These are phyloP conservation scores for Micronisus gabar DNA, from an alignment of 2,113 vertebrate genomes.

Conservation along the genomic window DNA sequence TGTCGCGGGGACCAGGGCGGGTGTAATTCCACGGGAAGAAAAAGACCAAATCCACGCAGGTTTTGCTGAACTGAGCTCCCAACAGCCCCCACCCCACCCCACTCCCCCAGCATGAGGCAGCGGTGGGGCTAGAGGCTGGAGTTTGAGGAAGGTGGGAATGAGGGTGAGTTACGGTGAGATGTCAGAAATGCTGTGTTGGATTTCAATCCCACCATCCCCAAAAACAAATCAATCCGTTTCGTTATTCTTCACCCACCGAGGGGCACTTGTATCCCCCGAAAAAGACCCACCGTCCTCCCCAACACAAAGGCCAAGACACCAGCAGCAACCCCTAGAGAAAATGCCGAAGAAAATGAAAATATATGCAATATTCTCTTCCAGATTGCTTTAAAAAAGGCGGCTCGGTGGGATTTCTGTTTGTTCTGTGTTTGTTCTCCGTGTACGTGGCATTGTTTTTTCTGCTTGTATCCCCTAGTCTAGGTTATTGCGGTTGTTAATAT, in stretches of 20 bases:
- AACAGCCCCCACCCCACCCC: neutral
- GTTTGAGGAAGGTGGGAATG: neutral
- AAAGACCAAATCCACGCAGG: no score
- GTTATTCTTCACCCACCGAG: neutral
- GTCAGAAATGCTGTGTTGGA: neutral
- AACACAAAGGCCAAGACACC: neutral
- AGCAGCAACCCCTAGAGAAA: neutral
- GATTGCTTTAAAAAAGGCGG: slow-evolving; percentile 50
- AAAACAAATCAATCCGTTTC: neutral
- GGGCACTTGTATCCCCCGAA: neutral
- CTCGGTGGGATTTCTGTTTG: slow-evolving; percentile 31
- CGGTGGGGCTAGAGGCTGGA: neutral
- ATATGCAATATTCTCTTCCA: slow-evolving; percentile 71
- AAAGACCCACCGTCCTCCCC: neutral
- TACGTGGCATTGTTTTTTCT: slow-evolving; percentile 54
- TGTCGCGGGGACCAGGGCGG: neutral
- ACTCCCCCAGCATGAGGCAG: neutral
- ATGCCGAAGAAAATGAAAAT: neutral
- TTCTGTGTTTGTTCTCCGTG: slow-evolving; percentile 58
- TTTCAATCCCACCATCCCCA: neutral
- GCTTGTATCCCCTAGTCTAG: slow-evolving; percentile 67
- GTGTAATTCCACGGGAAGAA: neutral
- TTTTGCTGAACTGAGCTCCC: no score
- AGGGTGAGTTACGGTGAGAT: neutral
- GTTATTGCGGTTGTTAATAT: slow-evolving; percentile 69